Evolutionary conservation across 2,797 vertebrate species (phyloP).

Genomic region (Intellagama lesueurii): DNA sequence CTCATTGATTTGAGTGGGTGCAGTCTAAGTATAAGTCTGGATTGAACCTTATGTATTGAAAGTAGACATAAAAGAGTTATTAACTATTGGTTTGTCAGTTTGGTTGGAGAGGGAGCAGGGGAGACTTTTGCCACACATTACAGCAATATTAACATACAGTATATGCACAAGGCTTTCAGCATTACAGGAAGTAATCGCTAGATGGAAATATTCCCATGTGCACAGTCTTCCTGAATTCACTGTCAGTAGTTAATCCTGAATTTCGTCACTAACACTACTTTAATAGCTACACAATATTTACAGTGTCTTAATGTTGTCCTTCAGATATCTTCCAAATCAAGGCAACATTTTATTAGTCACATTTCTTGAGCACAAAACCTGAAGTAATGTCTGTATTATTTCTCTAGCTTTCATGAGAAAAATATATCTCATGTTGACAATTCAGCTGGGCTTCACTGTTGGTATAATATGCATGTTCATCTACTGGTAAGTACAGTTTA

Average conservation of each 20-base stretch:
- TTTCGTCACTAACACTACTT: background rate
- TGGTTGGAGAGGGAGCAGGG: background rate
- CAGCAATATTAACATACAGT: background rate
- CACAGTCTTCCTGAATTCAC: background rate
- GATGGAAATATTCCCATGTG: background rate
- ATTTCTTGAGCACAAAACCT: background rate
- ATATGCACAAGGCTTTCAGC: background rate
- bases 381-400: constrained; percentile 26
- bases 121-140: background rate
- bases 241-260: background rate
- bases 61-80: background rate
- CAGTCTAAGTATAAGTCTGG: background rate
- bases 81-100: background rate
- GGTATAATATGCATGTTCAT: constrained; percentile 64
- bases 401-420: constrained; percentile 71
- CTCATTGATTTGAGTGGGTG: background rate
- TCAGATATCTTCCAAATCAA: background rate
- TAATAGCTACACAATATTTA: background rate
- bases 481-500: constrained; percentile 69
- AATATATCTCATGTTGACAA: constrained; percentile 68
- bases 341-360: background rate
- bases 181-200: background rate
- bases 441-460: constrained; percentile 62
- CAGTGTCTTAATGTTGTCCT: background rate
- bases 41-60: background rate